Evolutionary conservation across 2,888 invertebrate species (phyloP), one percentile per base, ranked within the genome.

Genomic region (Lasioglossum villosulum): DNA sequence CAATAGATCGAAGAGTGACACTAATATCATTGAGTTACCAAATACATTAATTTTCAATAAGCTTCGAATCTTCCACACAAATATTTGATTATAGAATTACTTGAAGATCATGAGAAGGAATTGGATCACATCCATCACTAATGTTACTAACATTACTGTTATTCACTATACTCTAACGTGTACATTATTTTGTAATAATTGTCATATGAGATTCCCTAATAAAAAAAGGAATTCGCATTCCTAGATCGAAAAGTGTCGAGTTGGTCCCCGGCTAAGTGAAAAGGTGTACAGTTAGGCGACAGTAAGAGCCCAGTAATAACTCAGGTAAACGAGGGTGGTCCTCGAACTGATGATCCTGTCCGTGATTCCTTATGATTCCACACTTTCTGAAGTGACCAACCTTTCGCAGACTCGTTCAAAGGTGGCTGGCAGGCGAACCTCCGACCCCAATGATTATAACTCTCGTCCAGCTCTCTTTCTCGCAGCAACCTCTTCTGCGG

Each of bases 401-500:
- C 80, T 83, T 77, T 85, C 80, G 78, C 66, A 42, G 75, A 75
- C 78, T 89, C 82, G 74, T 87, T 83, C 77, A 80, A 75, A 86
- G 82, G 86, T 86, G 77, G 86, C 74, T 89, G 85, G 56, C 79
- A 79, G 82, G 68, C 83, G 81, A 74, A 82, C 90, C 90, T 56
- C 90, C 90, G 92, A 93, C 91, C 92, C 90, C 91, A 92, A 93
- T 93, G 91, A 92, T 92, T 93, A 91, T 93, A 94, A 93, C 90
- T 93, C 93, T 92, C 89, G 88, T 91, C 76, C 72, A 78, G 79
- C 82, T 85, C 88, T 81, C 72, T 12, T 23, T n/a, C n/a, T 56
- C 12, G 83, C 66, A 77, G 68, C 75, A 68, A 48, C 59, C 39
- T 70, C 39, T 34, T 59, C 83, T 59, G n/a, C 76, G 52, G 37